Evolutionary conservation across 2,797 vertebrate species (phyloP).

Genomic region (Arvicola amphibius): DNA sequence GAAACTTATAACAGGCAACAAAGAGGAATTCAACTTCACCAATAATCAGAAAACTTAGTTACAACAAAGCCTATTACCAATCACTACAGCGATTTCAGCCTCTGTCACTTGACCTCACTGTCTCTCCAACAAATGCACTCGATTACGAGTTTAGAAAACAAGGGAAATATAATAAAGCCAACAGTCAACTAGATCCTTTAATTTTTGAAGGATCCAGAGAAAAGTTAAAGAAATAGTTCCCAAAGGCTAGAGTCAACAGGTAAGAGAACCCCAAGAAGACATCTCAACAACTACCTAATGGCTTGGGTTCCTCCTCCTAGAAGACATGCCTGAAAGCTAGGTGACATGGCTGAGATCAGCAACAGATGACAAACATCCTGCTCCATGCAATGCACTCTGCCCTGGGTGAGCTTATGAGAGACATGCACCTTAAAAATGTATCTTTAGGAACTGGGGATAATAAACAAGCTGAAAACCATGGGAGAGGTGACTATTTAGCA

Average conservation of each 20-base stretch:
- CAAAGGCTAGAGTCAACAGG: not conserved
- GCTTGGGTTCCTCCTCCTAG: not conserved
- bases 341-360: not conserved
- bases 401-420: not conserved
- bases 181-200: not conserved
- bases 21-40: not conserved
- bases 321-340: not conserved
- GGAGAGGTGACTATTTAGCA: not conserved
- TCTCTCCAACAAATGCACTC: not conserved
- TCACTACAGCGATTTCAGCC: not conserved
- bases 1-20: not conserved
- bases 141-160: not conserved
- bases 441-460: not conserved
- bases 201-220: not conserved
- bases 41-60: not conserved
- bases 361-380: not conserved
- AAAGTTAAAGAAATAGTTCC: not conserved
- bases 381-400: not conserved
- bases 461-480: not conserved
- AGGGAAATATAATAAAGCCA: not conserved
- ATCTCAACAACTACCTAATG: not conserved
- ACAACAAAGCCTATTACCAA: not conserved
- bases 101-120: accelerated
- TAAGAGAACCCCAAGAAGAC: not conserved
- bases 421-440: not conserved